Evolutionary conservation across 2,113 vertebrate species (phyloP), one percentile per base, ranked within the genome.

Genomic region (Nerophis lumbriciformis): DNA sequence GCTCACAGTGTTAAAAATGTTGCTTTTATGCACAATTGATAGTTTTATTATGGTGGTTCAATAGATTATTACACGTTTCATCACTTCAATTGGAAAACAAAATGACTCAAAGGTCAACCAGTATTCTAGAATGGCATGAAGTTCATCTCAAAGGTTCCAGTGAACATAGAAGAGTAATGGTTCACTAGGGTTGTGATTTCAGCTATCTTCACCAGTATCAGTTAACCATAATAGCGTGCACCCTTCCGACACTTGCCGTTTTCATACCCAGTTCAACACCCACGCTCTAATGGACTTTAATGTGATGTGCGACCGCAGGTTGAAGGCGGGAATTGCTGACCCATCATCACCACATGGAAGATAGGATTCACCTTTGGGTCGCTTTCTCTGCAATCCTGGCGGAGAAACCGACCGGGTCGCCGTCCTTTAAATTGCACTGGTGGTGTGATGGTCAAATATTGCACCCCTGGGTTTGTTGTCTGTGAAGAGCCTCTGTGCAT

Each of bases 171-270:
- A 14, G 45, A 39, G 47, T 19, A 69, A 69, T 66, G 6, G 6
- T 63, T 67, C 13, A 37, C 60, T 57, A 51, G 53, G 61, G 63
- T 63, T 59, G 49, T 74, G 68, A 80, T 73, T 72, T 42, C 28
- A 60, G 56, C 69, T 65, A 49, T 70, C 51, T 70, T 65, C 66
- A 50, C 42, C 15, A 21, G 36, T 38, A 72, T 83, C 58, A 28
- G 13, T 73, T 65, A 59, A 68, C 74, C 58, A 51, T 75, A 68
- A 78, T 78, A 59, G 62, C n/a, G 50, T 58, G 79, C 64, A 70
- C 19, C 3, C 36, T 52, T 66, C 53, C 48, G 60, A 59, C 49
- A 69, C 54, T 47, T 49, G 49, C 37, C 66, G 28, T 28, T 28
- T 28, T 28, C 28, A 28, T 4, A 59, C 71, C 65, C 78, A 36